Percentiles rank a stretch among this genome's conserved stretches.
phyloP scores from a whole-genome alignment of 1,140 invertebrate species.

The Polypedilum pembai region DNA sequence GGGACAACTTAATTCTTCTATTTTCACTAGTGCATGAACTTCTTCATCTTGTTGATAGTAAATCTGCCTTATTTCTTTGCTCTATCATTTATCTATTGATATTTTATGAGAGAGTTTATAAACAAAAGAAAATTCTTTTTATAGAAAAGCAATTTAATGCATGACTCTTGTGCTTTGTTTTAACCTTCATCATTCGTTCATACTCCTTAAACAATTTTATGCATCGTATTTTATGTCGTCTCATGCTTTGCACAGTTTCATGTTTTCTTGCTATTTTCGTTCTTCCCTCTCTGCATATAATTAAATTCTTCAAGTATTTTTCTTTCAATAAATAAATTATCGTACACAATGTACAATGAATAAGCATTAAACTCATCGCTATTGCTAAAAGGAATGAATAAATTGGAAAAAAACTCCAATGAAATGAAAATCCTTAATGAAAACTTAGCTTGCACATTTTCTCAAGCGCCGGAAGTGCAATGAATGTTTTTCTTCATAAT shows the following conservation, averaged over 20 bases:
- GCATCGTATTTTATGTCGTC: not conserved
- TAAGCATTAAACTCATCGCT: not conserved
- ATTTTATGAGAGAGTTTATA: too few species aligned
- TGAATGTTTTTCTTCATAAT: too few species aligned
- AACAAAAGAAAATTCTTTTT: not conserved
- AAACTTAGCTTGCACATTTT: not conserved
- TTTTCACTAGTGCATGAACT: too few species aligned
- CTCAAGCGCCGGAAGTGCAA: too few species aligned
- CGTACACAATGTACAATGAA: slow-evolving; percentile 11
- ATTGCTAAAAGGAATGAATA: not conserved
- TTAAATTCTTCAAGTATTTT: not conserved
- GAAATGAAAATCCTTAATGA: slow-evolving; percentile 18
- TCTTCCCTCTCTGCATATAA: not conserved
- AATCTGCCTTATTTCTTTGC: too few species aligned
- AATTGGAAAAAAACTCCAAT: not conserved
- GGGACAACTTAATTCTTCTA: too few species aligned
- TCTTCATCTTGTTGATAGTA: too few species aligned
- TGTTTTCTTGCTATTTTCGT: not conserved
- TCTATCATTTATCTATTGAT: too few species aligned
- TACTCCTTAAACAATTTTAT: not conserved
- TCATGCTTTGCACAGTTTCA: not conserved
- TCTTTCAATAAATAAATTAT: not conserved
- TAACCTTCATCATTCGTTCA: too few species aligned
- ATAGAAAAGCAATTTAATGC: slow-evolving; percentile 26
- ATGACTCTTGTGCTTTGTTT: not conserved